phyloP scores from a whole-genome alignment of 2,797 vertebrate species.

The Bradypus variegatus region DNA sequence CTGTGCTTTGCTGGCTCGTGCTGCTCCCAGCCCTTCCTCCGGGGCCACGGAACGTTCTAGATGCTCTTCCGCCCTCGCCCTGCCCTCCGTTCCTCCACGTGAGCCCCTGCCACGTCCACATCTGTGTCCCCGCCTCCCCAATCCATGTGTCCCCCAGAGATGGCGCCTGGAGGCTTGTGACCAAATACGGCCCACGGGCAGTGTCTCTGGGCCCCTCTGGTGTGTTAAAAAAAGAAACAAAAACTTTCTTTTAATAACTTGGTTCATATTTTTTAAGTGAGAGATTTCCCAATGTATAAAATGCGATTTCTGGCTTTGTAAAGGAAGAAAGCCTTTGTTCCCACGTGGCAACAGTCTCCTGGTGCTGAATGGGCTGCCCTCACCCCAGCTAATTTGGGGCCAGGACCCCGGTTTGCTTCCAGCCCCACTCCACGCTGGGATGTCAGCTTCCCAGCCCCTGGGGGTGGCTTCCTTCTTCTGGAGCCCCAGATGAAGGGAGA shows the following conservation, averaged over 20 bases:
- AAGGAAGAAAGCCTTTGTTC: not conserved
- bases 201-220: not conserved
- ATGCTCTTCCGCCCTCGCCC: not conserved
- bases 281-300: not conserved
- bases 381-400: not conserved
- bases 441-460: not conserved
- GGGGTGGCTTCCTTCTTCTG: not conserved
- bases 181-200: not conserved
- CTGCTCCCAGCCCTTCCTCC: not conserved
- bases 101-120: not conserved
- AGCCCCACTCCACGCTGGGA: not conserved
- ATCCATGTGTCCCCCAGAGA: not conserved
- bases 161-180: not conserved
- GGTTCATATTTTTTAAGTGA: not conserved
- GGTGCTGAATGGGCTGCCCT: too few relatives aligned
- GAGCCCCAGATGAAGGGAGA: not conserved
- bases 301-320: not conserved
- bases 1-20: not conserved
- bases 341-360: not conserved
- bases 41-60: not conserved
- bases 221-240: not conserved
- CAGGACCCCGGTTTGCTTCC: not conserved
- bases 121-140: not conserved
- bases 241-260: not conserved
- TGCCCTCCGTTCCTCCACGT: not conserved